Percentiles rank a stretch among this genome's conserved stretches.
Conservation (phyloP, 2,888 invertebrate species). For the Chrysina gloriosa region DNA sequence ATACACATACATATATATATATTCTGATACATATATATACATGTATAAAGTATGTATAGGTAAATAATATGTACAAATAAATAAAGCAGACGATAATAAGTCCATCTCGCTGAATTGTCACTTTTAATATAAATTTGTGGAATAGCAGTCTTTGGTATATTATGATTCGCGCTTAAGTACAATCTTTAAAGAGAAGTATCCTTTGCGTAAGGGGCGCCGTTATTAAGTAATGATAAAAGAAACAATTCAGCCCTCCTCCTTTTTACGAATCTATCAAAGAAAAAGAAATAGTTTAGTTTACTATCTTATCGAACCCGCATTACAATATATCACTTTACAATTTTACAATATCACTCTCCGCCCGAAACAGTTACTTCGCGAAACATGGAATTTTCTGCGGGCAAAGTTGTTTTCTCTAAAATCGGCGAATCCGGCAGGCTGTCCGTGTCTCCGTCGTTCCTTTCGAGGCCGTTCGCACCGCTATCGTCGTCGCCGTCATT, state of each 20-base stretch:
- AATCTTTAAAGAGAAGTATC: constrained; percentile 8
- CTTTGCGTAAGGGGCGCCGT: constrained; percentile 7
- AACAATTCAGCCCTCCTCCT: constrained; percentile 36
- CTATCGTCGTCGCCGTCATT: constrained; percentile 58
- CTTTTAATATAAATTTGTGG: constrained; percentile 42
- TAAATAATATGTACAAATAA: constrained; percentile 47
- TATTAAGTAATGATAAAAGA: constrained; percentile 35
- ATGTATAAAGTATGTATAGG: constrained; percentile 35
- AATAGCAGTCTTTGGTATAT: constrained; percentile 43
- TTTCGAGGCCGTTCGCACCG: constrained; percentile 45
- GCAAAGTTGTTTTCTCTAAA: constrained; percentile 62
- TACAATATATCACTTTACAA: constrained; percentile 39
- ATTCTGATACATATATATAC: too few relatives aligned
- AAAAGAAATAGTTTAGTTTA: constrained; percentile 12
- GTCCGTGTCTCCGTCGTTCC: constrained; percentile 49
- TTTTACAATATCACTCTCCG: constrained; percentile 63
- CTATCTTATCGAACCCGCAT: constrained; percentile 40
- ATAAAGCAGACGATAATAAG: constrained; percentile 48
- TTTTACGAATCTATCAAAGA: neutral
- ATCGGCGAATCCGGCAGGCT: constrained; percentile 65
- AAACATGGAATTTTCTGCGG: constrained; percentile 64
- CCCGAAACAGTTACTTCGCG: constrained; percentile 69
- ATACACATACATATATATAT: too few relatives aligned
- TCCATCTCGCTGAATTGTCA: constrained; percentile 47
- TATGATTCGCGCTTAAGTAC: constrained; percentile 37